Conservation (phyloP, 2,113 vertebrate genomes). For the Pyrgilauda ruficollis region DNA sequence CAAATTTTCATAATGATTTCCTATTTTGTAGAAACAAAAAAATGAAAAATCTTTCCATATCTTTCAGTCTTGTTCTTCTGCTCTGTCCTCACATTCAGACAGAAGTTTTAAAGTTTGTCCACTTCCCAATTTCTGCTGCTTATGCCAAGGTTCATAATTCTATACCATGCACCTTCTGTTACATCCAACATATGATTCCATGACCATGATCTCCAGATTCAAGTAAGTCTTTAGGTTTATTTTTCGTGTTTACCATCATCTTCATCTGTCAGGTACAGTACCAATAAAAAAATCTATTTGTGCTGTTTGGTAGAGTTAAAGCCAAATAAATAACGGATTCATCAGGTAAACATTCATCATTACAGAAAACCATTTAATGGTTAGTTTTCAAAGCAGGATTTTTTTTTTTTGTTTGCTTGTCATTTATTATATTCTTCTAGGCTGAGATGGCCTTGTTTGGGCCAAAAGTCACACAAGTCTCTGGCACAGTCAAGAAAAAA, state of each 20-base stretch:
- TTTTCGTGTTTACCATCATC: neutral
- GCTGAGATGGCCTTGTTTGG: neutral
- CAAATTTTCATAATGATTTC: neutral
- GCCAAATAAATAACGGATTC: neutral
- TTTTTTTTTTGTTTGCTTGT: neutral
- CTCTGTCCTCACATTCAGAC: neutral
- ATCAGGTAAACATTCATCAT: neutral
- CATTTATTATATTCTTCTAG: neutral
- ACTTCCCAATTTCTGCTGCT: neutral
- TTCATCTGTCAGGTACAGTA: neutral
- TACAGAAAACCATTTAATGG: neutral
- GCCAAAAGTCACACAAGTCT: neutral
- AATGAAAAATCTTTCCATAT: neutral
- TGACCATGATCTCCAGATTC: neutral
- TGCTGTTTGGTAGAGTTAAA: neutral
- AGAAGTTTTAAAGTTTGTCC: neutral
- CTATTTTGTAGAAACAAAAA: neutral
- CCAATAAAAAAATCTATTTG: neutral
- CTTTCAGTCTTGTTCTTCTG: neutral
- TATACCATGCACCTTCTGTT: neutral
- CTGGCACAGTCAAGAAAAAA: neutral
- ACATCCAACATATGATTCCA: neutral
- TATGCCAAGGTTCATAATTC: neutral
- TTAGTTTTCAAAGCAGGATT: neutral
- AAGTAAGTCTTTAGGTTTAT: neutral